Evolutionary conservation across 1,140 invertebrate species (phyloP), one percentile per base, ranked within the genome.

Genomic region (Scaptomyza hsui): DNA sequence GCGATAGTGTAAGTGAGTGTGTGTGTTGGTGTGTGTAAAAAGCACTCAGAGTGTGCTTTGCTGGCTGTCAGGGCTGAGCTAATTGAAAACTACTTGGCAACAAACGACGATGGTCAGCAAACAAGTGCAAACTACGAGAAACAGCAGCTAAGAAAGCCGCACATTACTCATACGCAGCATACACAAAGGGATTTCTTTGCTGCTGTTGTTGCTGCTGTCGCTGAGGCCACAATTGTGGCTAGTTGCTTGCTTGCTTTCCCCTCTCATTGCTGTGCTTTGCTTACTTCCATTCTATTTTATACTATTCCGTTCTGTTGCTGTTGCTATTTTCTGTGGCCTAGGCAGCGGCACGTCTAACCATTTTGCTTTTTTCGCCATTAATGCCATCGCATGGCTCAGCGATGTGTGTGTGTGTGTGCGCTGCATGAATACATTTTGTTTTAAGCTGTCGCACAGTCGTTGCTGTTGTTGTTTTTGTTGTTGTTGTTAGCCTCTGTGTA

Each of bases 141-240:
- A 42, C 48, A 16, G 45, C 39, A 48, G 53, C 51, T 57, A 74
- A 73, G 74, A 70, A 85, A 86, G 48, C 77, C 76, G 70, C 77
- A 81, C 81, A 86, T 85, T 85, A 86, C 80, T 85, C 80, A 85
- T 86, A 76, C 80, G 80, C 77, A 71, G 61, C 63, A 70, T 74
- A 67, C 59, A 69, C 63, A 76, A 77, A 71, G 45, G 15, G 67
- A 35, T 60, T 60, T 39, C 57, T 29, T 24, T 15, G 13, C 41
- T 13, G 24, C 29, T 26, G 47, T 42, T 63, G 59, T 5, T 49
- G 44, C 18, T 47, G 62, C 41, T 51, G 53, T 52, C 24, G 24
- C 53, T 65, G 57, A 60, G 39, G 45, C 57, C 48, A 52, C 64
- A 68, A 51, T 52, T 65, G 63, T 16, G 80, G 70, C 44, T 62